Base-by-base conservation (phyloP, 2,888 invertebrate genomes). In the Agrotis ipsilon region DNA sequence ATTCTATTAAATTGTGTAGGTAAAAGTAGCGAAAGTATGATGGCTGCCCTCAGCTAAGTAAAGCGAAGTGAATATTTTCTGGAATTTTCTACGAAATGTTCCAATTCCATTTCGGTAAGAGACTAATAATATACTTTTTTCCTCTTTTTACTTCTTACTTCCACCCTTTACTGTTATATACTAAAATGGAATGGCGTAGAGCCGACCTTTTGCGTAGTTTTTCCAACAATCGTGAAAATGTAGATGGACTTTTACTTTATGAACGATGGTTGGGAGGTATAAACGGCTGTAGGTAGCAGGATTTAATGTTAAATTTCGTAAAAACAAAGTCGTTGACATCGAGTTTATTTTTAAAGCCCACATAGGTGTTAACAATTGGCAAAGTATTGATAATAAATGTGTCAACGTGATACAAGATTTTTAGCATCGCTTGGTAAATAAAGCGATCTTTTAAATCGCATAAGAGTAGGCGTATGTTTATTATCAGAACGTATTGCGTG, bases 51-150 rank as follows among this genome's bases (percentile, higher is more conserved):
- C 87, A 78, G 93, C 92, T 94, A 95, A 94, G 95, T 95, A 93
- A 94, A 94, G 93, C 93, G 94, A 94, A 94, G 93, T 92, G 93
- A 94, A 94, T 94, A 93, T 95, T 92, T 94, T 92, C 94, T 94
- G 92, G 93, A 95, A 96, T 93, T 93, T 95, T 95, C 93, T 91
- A 92, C 94, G 92, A 92, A 96, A 96, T 95, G 96, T 94, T 95
- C 95, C 95, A 95, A 95, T 96, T 96, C 96, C 96, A 96, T 96
- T 96, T 96, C 95, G 94, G 94, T 95, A 94, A 95, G 93, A 95
- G 95, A 95, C 96, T 96, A 96, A 96, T 96, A 96, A 96, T 94
- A 96, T 90, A 94, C 94, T 95, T 94, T 94, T 94, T 95, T 94
- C 94, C 94, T 94, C 94, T 94, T 96, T 95, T 96, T 96, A 94